phyloP scores from a whole-genome alignment of 2,113 vertebrate species.

The Ochotona princeps region DNA sequence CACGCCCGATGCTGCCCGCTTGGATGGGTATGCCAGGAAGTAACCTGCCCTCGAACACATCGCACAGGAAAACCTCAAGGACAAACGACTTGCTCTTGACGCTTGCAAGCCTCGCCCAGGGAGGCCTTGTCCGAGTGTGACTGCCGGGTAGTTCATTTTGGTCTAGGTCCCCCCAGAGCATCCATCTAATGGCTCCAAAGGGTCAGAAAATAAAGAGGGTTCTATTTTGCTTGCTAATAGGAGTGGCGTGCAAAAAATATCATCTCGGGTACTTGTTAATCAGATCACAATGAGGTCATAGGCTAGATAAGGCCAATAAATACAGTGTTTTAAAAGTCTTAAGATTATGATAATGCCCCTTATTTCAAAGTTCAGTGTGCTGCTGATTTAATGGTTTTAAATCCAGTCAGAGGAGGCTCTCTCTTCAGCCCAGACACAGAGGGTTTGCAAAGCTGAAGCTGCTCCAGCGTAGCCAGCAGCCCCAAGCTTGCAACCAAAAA shows the following conservation, averaged over 20 bases:
- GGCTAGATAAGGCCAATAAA: not conserved
- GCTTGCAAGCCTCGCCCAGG: not conserved
- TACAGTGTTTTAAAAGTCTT: not conserved
- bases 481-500: not conserved
- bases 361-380: not conserved
- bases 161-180: not conserved
- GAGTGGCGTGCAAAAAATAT: not conserved
- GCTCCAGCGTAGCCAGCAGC: no score
- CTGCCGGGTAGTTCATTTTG: not conserved
- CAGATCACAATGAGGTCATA: not conserved
- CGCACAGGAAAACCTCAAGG: not conserved
- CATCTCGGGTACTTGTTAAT: not conserved
- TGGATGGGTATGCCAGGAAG: rapidly evolving
- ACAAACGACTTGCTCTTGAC: not conserved
- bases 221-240: not conserved
- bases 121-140: not conserved
- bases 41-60: rapidly evolving
- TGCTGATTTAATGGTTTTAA: slow-evolving; percentile 11
- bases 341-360: not conserved
- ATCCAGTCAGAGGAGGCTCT: rapidly evolving
- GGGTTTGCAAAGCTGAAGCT: not conserved
- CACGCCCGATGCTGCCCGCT: rapidly evolving
- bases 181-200: not conserved
- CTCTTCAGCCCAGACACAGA: not conserved
- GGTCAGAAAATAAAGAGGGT: not conserved